Percentiles rank a stretch among this genome's conserved stretches.
phyloP scores from a whole-genome alignment of 2,113 vertebrate genomes.

The Turdus rufiventris region DNA sequence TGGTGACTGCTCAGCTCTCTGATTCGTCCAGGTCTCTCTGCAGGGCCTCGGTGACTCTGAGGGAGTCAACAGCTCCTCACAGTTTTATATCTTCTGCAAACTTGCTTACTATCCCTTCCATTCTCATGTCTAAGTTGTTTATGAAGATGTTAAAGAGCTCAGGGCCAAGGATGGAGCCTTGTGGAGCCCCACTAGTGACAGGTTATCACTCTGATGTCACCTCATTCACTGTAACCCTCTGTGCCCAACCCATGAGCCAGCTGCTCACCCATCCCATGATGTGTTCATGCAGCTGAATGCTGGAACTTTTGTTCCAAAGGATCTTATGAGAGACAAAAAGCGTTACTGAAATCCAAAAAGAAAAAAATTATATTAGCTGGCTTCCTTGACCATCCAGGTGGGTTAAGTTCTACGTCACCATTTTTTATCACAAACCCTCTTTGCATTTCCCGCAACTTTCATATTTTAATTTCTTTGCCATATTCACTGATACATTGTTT shows the following conservation, averaged over 20 bases:
- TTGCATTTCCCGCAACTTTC: neutral
- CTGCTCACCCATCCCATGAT: neutral
- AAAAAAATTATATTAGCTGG: neutral
- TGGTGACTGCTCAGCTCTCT: neutral
- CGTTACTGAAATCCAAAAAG: neutral
- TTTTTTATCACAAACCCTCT: neutral
- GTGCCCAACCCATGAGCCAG: fast-evolving
- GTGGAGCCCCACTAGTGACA: neutral
- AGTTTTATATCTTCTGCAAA: neutral
- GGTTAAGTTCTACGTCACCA: neutral
- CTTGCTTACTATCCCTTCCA: neutral
- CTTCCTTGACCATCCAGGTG: neutral
- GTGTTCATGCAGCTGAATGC: neutral
- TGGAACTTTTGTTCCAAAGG: neutral
- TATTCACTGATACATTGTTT: neutral
- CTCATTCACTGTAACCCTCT: neutral
- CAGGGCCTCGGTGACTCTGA: neutral
- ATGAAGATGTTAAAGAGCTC: neutral
- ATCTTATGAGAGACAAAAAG: neutral
- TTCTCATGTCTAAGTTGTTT: neutral
- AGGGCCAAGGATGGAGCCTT: fast-evolving
- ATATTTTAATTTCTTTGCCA: neutral
- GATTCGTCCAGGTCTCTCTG: neutral
- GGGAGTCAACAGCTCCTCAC: neutral
- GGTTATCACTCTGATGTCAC: neutral